phyloP scores from a whole-genome alignment of 2,888 invertebrate genomes.

The Hoplodrina ambigua region DNA sequence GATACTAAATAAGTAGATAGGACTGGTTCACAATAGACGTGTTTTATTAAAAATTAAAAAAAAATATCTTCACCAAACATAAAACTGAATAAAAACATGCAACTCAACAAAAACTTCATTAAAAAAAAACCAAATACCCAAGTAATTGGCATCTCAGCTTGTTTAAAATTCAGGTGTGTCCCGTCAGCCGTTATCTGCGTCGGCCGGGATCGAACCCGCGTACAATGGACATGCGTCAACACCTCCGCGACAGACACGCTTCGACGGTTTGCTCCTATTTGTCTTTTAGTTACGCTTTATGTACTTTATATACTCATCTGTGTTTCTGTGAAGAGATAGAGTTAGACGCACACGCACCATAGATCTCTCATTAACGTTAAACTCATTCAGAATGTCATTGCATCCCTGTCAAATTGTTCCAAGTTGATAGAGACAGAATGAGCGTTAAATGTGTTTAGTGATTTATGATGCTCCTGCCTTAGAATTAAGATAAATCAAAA shows the following conservation, averaged over 20 bases:
- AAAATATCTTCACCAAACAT: neutral
- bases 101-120: slow-evolving; percentile 26
- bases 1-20: too few relatives aligned
- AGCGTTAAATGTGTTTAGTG: too few relatives aligned
- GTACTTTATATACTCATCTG: slow-evolving; percentile 28
- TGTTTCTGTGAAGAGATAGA: neutral
- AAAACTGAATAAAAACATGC: neutral
- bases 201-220: slow-evolving; percentile 56
- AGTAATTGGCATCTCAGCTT: slow-evolving; percentile 72
- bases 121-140: slow-evolving; percentile 37
- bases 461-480: too few relatives aligned
- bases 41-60: slow-evolving; percentile 4
- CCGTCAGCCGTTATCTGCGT: slow-evolving; percentile 73
- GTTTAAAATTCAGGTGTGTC: slow-evolving; percentile 77
- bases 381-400: too few relatives aligned
- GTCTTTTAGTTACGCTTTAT: slow-evolving; percentile 56
- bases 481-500: neutral
- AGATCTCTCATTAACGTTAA: neutral
- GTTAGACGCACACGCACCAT: too few relatives aligned
- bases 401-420: too few relatives aligned
- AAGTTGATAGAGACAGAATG: too few relatives aligned
- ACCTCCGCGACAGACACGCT: slow-evolving; percentile 56
- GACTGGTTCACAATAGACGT: too few relatives aligned
- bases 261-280: slow-evolving; percentile 59
- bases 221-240: slow-evolving; percentile 79